These are phyloP conservation scores for Ciona savignyi DNA, from an alignment of 23 tunicate species.

Conservation along the genomic window DNA sequence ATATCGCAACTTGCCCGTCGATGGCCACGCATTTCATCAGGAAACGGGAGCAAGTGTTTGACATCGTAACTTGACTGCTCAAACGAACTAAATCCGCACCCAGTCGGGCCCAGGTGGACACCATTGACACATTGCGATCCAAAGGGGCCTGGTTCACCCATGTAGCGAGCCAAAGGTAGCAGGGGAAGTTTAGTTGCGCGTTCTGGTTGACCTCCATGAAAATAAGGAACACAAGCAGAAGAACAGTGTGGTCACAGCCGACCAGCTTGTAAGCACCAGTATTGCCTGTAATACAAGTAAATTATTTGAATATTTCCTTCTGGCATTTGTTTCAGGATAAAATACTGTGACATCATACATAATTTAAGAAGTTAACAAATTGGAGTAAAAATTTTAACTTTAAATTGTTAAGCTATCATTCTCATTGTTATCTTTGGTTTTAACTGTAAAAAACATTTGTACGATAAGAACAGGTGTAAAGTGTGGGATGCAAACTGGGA, in stretches of 20 bases:
- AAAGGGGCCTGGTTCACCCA: constrained; percentile 52
- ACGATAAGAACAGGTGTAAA: too few species aligned
- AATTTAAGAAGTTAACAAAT: too few species aligned
- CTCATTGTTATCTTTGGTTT: too few species aligned
- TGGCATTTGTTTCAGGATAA: too few species aligned
- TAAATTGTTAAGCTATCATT: too few species aligned
- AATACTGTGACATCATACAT: too few species aligned
- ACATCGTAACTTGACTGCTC: constrained; percentile 5
- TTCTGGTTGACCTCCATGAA: constrained; percentile 25
- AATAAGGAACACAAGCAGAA: constrained; percentile 23
- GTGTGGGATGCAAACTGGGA: too few species aligned
- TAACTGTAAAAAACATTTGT: too few species aligned
- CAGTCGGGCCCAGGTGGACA: constrained; percentile 5
- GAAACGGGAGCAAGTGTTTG: not conserved
- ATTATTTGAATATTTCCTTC: too few species aligned
- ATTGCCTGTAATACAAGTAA: too few species aligned
- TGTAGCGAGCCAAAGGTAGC: constrained; percentile 58
- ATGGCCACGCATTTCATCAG: constrained; percentile 17
- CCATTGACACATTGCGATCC: not conserved
- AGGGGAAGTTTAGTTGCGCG: constrained; percentile 17
- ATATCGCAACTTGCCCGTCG: constrained; percentile 45
- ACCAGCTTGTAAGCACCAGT: not conserved
- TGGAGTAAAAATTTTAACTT: too few species aligned
- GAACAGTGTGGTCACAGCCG: constrained; percentile 33
- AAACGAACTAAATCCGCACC: constrained; percentile 7